These are phyloP conservation scores for Cephus spinipes DNA, from an alignment of 2,888 invertebrate species.

Conservation along the genomic window DNA sequence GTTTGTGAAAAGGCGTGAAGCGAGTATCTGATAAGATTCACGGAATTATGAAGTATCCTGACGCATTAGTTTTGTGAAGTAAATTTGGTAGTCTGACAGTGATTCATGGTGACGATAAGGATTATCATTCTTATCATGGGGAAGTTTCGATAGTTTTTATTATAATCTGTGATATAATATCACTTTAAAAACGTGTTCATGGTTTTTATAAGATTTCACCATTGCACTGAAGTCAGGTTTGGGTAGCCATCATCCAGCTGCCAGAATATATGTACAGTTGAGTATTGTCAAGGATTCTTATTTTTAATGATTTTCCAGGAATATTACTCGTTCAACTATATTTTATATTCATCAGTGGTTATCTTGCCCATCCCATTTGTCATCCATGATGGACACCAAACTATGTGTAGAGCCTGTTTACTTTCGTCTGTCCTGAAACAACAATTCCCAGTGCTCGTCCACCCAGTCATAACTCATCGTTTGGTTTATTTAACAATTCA, in stretches of 20 bases:
- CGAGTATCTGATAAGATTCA: background rate
- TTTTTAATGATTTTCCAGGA: background rate
- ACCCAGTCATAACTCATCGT: constrained; percentile 38
- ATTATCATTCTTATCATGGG: background rate
- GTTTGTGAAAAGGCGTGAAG: background rate
- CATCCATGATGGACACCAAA: background rate
- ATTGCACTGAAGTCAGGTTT: background rate
- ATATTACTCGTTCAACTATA: background rate
- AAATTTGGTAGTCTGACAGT: background rate
- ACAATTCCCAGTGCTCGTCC: constrained; percentile 33
- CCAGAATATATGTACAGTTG: background rate
- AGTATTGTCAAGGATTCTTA: background rate
- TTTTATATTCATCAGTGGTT: background rate
- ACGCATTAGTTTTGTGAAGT: background rate
- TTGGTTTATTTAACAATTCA: constrained; percentile 42
- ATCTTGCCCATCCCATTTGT: background rate
- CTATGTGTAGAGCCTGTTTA: constrained; percentile 20
- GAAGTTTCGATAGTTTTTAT: background rate
- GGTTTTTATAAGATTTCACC: background rate
- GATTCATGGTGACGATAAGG: background rate
- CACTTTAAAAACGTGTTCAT: background rate
- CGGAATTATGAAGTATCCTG: background rate
- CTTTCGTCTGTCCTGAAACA: constrained; percentile 42
- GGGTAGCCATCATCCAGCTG: background rate
- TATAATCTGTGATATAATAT: background rate